Percentiles rank a stretch among this genome's conserved stretches.
phyloP scores from a whole-genome alignment of 2,797 vertebrate genomes.

The Clarias pachynema region DNA sequence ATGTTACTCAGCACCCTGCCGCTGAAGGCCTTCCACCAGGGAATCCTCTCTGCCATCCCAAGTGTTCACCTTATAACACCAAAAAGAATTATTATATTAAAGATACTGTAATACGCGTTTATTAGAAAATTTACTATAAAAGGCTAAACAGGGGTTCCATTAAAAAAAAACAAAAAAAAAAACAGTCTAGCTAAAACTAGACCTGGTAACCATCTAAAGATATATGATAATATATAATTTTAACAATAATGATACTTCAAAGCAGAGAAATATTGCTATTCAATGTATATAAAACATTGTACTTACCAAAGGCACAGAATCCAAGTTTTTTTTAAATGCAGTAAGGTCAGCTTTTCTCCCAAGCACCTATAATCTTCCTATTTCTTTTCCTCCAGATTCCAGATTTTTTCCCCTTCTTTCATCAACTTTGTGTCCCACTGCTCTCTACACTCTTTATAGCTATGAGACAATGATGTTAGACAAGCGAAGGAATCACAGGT shows the following conservation, averaged over 20 bases:
- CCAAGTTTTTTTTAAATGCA: neutral
- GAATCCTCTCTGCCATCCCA: constrained; percentile 65
- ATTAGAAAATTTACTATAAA: neutral
- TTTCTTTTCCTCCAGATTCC: neutral
- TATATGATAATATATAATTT: too few species aligned
- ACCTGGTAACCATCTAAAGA: neutral
- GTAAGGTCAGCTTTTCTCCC: neutral
- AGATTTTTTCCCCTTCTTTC: neutral
- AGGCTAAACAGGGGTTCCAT: neutral
- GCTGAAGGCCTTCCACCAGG: constrained; percentile 81
- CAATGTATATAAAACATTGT: neutral
- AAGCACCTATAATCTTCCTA: too few species aligned
- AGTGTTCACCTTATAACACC: constrained; percentile 6
- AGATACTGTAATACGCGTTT: neutral
- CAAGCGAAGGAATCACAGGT: neutral
- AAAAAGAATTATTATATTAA: neutral
- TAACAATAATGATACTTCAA: neutral
- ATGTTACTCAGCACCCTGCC: constrained; percentile 69
- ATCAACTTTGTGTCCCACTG: neutral
- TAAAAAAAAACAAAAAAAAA: too few species aligned
- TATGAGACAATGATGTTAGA: neutral
- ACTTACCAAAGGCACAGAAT: constrained; percentile 25
- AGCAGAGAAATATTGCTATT: neutral
- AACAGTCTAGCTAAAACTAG: neutral
- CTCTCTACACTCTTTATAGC: neutral